These are phyloP conservation scores for Nephrotoma guestfalica DNA, from an alignment of 2,888 invertebrate genomes.

Conservation along the genomic window DNA sequence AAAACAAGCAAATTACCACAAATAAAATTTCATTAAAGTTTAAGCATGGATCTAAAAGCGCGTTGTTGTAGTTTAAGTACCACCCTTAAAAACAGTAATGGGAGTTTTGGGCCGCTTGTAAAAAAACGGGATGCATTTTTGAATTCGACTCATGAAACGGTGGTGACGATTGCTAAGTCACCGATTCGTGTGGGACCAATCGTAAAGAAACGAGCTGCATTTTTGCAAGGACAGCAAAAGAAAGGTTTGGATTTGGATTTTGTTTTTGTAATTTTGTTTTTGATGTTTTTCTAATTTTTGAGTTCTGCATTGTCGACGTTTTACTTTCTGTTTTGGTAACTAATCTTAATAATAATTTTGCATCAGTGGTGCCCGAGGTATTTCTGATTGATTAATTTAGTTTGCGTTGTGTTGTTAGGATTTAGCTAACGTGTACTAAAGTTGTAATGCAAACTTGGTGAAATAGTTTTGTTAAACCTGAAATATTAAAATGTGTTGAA, in stretches of 20 bases:
- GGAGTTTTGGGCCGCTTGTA: no score
- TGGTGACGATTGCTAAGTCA: neutral
- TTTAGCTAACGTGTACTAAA: no score
- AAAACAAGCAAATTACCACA: no score
- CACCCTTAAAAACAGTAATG: no score
- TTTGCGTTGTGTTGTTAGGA: no score
- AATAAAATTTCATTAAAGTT: no score
- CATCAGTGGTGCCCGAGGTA: neutral
- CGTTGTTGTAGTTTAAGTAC: no score
- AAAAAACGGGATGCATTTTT: neutral
- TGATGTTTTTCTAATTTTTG: neutral
- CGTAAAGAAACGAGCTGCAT: neutral
- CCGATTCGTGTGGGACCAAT: slow-evolving; percentile 2
- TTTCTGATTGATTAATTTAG: no score
- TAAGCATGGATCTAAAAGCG: no score
- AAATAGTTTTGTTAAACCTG: no score
- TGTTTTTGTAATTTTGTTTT: slow-evolving; percentile 3
- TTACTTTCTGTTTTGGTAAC: neutral
- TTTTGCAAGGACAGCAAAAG: neutral
- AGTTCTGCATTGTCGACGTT: neutral
- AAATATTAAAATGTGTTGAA: no score
- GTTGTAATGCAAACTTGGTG: no score
- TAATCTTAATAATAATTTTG: neutral
- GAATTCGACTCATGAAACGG: neutral
- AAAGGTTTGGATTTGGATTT: neutral